phyloP scores from a whole-genome alignment of 2,113 vertebrate species.

The Gnathonemus longibarbis region DNA sequence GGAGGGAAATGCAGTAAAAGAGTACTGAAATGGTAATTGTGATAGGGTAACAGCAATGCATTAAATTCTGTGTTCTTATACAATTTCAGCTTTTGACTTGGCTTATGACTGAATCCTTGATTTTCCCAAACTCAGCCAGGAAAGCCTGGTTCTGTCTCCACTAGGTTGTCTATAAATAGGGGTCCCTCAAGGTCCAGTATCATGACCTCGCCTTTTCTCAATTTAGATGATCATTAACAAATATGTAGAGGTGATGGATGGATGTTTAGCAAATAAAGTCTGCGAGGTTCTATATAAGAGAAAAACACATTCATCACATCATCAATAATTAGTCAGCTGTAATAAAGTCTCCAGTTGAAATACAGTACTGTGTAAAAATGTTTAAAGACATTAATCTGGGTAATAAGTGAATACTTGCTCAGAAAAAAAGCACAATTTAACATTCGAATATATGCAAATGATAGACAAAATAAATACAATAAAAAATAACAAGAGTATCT shows the following conservation, averaged over 20 bases:
- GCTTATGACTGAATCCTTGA: not conserved
- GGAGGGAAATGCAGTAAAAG: not conserved
- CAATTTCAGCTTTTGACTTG: not conserved
- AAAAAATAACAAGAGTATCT: not conserved
- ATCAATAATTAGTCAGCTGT: not conserved
- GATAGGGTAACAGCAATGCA: not conserved
- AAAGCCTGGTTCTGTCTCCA: not conserved
- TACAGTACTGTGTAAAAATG: not conserved
- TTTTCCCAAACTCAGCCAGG: not conserved
- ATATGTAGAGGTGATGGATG: not conserved
- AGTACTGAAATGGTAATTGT: conserved; percentile 12
- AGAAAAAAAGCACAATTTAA: not conserved
- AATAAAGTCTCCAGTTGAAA: not conserved
- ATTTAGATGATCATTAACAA: not conserved
- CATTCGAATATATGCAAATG: not conserved
- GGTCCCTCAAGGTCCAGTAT: not conserved
- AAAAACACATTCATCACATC: not conserved
- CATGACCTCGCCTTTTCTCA: not conserved
- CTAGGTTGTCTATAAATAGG: not conserved
- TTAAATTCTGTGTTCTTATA: not conserved
- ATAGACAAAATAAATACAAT: not conserved
- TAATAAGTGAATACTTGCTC: not conserved
- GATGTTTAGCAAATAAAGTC: not conserved
- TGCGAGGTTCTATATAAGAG: not conserved
- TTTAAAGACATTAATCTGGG: not conserved